These are phyloP conservation scores for Drosophila tsacasi DNA, from an alignment of 1,140 invertebrate genomes.

Conservation along the genomic window DNA sequence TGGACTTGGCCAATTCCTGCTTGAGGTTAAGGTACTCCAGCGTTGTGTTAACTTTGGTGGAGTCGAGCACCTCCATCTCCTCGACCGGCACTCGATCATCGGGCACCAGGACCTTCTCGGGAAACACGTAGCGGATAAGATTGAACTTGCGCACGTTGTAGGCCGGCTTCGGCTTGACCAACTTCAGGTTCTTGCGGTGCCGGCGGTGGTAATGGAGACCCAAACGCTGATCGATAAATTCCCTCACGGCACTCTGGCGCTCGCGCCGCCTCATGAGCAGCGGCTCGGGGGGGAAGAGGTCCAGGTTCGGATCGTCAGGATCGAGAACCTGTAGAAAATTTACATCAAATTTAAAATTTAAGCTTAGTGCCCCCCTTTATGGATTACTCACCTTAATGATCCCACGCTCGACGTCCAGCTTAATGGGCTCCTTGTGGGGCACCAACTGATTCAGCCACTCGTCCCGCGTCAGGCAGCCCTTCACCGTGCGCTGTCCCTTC, in stretches of 20 bases:
- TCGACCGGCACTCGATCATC: constrained; percentile 40
- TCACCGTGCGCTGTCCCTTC: constrained; percentile 68
- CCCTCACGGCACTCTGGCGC: constrained; percentile 62
- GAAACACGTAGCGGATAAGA: constrained; percentile 76
- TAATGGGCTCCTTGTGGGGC: constrained; percentile 73
- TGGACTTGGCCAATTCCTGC: constrained; percentile 49
- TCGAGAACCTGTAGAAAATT: constrained; percentile 26
- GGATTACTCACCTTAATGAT: constrained; percentile 53
- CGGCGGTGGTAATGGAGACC: constrained; percentile 73
- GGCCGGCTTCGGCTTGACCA: constrained; percentile 65
- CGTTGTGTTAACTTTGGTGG: constrained; percentile 63
- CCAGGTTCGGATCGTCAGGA: constrained; percentile 73
- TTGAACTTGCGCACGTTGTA: constrained; percentile 79
- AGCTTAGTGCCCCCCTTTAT: too few relatives aligned
- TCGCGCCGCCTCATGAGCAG: constrained; percentile 31
- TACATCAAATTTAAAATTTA: background rate
- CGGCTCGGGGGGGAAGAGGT: constrained; percentile 63
- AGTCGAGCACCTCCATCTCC: constrained; percentile 49
- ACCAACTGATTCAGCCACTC: constrained; percentile 78
- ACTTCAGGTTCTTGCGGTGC: constrained; percentile 71
- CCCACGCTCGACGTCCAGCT: constrained; percentile 71
- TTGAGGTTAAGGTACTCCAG: constrained; percentile 62
- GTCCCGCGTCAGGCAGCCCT: constrained; percentile 75
- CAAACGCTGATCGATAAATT: constrained; percentile 62
- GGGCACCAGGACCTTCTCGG: constrained; percentile 58